These are phyloP conservation scores for Phylloscopus trochilus DNA, from an alignment of 2,113 vertebrate genomes.

Conservation along the genomic window DNA sequence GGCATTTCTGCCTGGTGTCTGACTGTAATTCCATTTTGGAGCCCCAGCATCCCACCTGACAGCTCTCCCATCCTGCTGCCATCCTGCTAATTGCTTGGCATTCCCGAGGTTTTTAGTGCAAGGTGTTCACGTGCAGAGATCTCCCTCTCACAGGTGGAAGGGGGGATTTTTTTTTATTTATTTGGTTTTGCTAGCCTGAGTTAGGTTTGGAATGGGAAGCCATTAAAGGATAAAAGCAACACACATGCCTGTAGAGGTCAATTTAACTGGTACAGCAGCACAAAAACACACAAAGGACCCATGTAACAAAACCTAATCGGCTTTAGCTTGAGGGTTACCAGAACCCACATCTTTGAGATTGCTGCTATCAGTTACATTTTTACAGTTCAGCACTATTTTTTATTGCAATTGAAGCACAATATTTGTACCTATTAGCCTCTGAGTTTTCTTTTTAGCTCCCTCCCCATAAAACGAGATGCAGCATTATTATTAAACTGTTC, in stretches of 20 bases:
- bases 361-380: slow-evolving; percentile 50
- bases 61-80: not conserved
- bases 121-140: not conserved
- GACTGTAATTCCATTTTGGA: not conserved
- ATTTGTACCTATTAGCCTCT: slow-evolving; percentile 71
- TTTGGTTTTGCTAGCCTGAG: not conserved
- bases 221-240: slow-evolving; percentile 60
- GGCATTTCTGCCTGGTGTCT: not conserved
- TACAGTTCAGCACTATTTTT: slow-evolving; percentile 67
- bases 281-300: slow-evolving; percentile 71
- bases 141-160: not conserved
- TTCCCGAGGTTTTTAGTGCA: not conserved
- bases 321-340: slow-evolving; percentile 70
- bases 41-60: not conserved
- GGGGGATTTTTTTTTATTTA: not conserved
- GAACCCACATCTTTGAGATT: slow-evolving; percentile 61
- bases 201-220: slow-evolving; percentile 57
- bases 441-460: slow-evolving; percentile 60
- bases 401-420: slow-evolving; percentile 52
- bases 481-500: slow-evolving; percentile 58
- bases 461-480: slow-evolving; percentile 39
- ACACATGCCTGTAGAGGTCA: slow-evolving; percentile 62
- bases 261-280: slow-evolving; percentile 62
- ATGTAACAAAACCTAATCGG: slow-evolving; percentile 64
- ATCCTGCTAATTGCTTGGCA: not conserved